Evolutionary conservation across 2,113 vertebrate species (phyloP).

Genomic region (Neoarius graeffei): DNA sequence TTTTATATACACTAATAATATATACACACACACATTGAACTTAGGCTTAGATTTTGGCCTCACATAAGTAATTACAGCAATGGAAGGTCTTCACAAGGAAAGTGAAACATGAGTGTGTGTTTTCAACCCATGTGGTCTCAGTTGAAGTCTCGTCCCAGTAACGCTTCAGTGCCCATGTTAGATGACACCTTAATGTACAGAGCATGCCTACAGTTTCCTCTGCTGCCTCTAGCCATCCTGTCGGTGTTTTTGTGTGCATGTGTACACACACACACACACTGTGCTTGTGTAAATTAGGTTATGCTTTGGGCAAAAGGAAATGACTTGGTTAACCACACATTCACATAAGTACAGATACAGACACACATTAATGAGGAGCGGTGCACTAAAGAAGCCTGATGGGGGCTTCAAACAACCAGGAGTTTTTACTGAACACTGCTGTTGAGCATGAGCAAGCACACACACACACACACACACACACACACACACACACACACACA

Average conservation of each 20-base stretch:
- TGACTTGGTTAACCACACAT: slow-evolving; percentile 25
- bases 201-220: slow-evolving; percentile 64
- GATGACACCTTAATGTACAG: slow-evolving; percentile 73
- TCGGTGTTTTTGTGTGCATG: slow-evolving; percentile 15
- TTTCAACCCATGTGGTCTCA: neutral
- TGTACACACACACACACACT: neutral
- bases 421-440: neutral
- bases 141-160: slow-evolving; percentile 33
- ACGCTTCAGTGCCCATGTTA: slow-evolving; percentile 68
- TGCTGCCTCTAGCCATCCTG: neutral
- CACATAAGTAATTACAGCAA: neutral
- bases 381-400: neutral
- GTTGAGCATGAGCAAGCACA: neutral
- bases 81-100: neutral
- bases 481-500: neutral
- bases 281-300: slow-evolving; percentile 15
- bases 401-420: neutral
- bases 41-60: too few species aligned
- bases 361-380: neutral
- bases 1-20: too few species aligned
- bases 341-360: neutral
- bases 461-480: neutral
- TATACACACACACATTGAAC: too few species aligned
- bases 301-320: slow-evolving; percentile 6
- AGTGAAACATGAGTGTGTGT: neutral